Evolutionary conservation across 2,888 invertebrate species (phyloP).

Genomic region (Nomada ferruginata): DNA sequence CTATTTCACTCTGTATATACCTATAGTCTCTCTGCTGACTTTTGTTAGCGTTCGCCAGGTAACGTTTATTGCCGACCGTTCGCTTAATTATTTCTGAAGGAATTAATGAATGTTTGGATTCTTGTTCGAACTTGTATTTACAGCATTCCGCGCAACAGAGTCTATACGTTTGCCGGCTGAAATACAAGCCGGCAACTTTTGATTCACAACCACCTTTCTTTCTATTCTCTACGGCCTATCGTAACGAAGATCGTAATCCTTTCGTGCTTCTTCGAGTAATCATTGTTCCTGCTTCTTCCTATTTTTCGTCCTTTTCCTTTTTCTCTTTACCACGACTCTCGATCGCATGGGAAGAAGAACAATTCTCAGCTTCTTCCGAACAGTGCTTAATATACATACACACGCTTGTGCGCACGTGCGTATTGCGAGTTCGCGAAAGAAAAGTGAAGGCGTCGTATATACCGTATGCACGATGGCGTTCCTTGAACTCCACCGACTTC

Average conservation of each 20-base stretch:
- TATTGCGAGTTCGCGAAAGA: constrained; percentile 36
- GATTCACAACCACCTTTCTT: background rate
- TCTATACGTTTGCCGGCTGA: background rate
- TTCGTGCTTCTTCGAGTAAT: constrained; percentile 11
- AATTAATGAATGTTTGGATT: constrained; percentile 42
- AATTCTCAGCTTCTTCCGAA: constrained; percentile 50
- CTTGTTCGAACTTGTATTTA: constrained; percentile 29
- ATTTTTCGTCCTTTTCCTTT: background rate
- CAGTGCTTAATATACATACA: constrained; percentile 26
- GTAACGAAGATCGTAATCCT: constrained; percentile 11
- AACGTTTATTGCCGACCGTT: constrained; percentile 34
- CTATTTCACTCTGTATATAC: constrained; percentile 7
- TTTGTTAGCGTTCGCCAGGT: constrained; percentile 26
- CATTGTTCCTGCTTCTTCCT: background rate
- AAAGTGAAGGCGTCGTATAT: constrained; percentile 51
- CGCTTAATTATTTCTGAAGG: constrained; percentile 37
- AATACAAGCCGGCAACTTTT: background rate
- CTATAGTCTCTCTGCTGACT: constrained; percentile 36
- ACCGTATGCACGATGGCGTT: constrained; percentile 49
- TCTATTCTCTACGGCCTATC: background rate
- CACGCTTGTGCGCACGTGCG: constrained; percentile 1
- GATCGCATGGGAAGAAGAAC: constrained; percentile 35
- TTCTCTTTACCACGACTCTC: constrained; percentile 1
- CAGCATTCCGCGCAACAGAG: constrained; percentile 13
- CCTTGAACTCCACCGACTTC: constrained; percentile 58